Evolutionary conservation across 2,113 vertebrate genomes (phyloP).

Genomic region (Thamnophis sirtalis): DNA sequence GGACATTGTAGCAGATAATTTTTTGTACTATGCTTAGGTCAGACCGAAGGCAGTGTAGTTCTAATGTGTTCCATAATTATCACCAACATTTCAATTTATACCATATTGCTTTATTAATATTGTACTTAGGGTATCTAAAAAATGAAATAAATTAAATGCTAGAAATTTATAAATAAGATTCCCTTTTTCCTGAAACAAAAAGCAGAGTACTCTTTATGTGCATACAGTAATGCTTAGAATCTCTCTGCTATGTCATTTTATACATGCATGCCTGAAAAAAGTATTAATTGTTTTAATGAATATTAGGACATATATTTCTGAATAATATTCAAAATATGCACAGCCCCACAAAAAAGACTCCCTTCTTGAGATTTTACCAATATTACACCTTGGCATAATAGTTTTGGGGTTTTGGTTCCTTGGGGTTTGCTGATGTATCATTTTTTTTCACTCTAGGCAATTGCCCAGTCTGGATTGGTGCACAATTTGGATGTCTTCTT

Average conservation of each 20-base stretch:
- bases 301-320: not conserved
- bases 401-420: not conserved
- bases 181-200: not conserved
- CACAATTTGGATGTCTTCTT: not conserved
- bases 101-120: not conserved
- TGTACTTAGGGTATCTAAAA: not conserved
- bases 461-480: not conserved
- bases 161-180: not conserved
- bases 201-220: not conserved
- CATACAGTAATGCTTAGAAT: not conserved
- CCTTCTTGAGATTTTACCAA: not conserved
- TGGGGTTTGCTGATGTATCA: not conserved
- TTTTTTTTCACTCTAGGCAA: not conserved
- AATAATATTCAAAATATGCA: not conserved
- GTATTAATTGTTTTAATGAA: not conserved
- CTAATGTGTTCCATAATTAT: not conserved
- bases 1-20: too few species aligned
- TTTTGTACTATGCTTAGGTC: too few species aligned
- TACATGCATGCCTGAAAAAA: not conserved
- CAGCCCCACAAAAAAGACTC: not conserved
- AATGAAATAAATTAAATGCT: not conserved
- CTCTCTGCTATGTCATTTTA: not conserved
- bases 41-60: too few species aligned
- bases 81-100: not conserved
- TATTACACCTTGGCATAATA: not conserved